Evolutionary conservation across 2,888 invertebrate genomes (phyloP), one percentile per base, ranked within the genome.

Genomic region (Catocala sponsa): DNA sequence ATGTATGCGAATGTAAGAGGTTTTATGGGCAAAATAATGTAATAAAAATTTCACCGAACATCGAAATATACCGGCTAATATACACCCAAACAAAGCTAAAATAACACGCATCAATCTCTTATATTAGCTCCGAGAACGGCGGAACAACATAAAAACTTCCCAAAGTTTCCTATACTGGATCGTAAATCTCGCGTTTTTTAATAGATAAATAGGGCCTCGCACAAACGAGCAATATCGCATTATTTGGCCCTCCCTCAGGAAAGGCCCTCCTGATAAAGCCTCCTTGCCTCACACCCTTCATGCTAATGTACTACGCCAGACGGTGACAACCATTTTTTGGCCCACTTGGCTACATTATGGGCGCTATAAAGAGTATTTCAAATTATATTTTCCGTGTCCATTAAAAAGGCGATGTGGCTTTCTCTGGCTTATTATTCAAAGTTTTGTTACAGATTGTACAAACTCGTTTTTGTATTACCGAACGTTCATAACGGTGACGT

Each of bases 301-400:
- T 93, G 91, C 91, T 94, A 94, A 94, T 94, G 92, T 92, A 94
- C 88, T 91, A 80, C 89, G 89, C 91, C 94, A 94, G 92, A 94
- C 94, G 94, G 93, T 94, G 94, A 93, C 94, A 94, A 92, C 91
- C 92, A 94, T 93, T 94, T 94, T 94, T 94, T 94, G 91, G 94
- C 91, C 92, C 92, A 93, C 94, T 94, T 92, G 93, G 92, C 88
- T 91, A 94, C 92, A 93, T 94, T 94, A 94, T 90, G 88, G 86
- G 78, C 64, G 89, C 88, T 87, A 92, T 94, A 94, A 93, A 92
- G 92, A 91, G 92, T 93, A 93, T 92, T 92, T 94, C 90, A 94
- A 94, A 94, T 93, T 93, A 93, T 92, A 89, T 91, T 94, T 87
- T 89, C 87, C 88, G 86, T 91, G 90, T 92, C 91, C 91, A 94